phyloP scores from a whole-genome alignment of 30 jellyfish, hydroid and myxozoan genomes.

The Aurelia coerulea region DNA sequence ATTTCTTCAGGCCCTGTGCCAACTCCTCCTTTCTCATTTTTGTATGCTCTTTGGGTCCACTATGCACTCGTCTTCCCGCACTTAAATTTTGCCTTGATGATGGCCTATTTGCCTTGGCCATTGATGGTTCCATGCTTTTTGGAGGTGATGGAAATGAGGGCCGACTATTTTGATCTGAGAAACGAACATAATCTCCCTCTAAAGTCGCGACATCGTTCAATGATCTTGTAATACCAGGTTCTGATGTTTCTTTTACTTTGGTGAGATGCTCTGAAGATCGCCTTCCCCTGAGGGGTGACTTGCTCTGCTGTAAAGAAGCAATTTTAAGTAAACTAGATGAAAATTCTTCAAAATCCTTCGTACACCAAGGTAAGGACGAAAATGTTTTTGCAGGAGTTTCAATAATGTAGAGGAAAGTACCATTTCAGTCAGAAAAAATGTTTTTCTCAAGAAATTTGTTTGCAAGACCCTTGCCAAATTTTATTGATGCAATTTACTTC shows the following conservation, averaged over 20 bases:
- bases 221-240: neutral
- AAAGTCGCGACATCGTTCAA: neutral
- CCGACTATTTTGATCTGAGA: neutral
- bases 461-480: too few relatives aligned
- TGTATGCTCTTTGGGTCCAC: constrained; percentile 93
- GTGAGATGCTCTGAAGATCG: neutral
- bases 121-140: constrained; percentile 63
- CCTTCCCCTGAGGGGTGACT: too few relatives aligned
- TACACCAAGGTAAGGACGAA: too few relatives aligned
- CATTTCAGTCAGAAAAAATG: too few relatives aligned
- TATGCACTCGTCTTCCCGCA: constrained; percentile 74
- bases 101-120: constrained; percentile 22
- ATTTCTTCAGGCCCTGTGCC: constrained; percentile 23
- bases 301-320: too few relatives aligned
- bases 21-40: constrained; percentile 15
- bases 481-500: too few relatives aligned
- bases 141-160: constrained; percentile 43
- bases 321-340: too few relatives aligned
- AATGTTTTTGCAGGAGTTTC: too few relatives aligned
- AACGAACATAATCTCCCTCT: neutral
- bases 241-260: neutral
- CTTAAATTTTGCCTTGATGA: constrained; percentile 1
- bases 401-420: too few relatives aligned
- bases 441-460: too few relatives aligned
- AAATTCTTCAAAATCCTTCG: too few relatives aligned